Percentiles rank a stretch among this genome's conserved stretches.
phyloP scores from a whole-genome alignment of 2,113 vertebrate genomes.

The Mugil cephalus region DNA sequence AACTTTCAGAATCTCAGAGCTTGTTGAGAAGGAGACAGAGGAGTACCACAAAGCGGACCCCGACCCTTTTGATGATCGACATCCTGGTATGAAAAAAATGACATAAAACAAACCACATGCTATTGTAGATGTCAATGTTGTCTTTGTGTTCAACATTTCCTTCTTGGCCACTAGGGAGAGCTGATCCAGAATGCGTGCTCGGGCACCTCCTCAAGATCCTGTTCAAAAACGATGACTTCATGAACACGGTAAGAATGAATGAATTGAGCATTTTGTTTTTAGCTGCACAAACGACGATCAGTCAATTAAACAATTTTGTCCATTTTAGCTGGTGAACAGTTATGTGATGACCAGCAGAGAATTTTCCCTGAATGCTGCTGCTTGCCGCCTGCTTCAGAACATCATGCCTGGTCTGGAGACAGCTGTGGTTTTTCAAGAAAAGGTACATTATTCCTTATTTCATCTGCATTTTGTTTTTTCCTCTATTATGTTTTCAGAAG shows the following conservation, averaged over 20 bases:
- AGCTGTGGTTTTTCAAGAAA: slow-evolving; percentile 85
- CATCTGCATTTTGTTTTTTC: neutral
- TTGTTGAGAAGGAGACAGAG: slow-evolving; percentile 97
- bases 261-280: neutral
- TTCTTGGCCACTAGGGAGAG: slow-evolving; percentile 87
- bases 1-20: slow-evolving; percentile 92
- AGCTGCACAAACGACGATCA: neutral
- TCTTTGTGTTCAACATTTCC: slow-evolving; percentile 42
- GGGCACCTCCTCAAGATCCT: slow-evolving; percentile 97
- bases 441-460: slow-evolving; percentile 39
- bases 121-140: neutral
- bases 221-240: slow-evolving; percentile 99
- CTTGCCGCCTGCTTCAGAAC: slow-evolving; percentile 95
- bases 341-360: slow-evolving; percentile 99
- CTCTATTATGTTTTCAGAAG: neutral
- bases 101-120: neutral
- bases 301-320: too few species aligned
- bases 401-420: slow-evolving; percentile 99
- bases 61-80: slow-evolving; percentile 98
- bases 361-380: slow-evolving; percentile 92
- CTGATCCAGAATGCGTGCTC: slow-evolving; percentile 96
- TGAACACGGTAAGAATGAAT: slow-evolving; percentile 91
- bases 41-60: slow-evolving; percentile 98
- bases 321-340: slow-evolving; percentile 97
- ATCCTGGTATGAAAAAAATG: slow-evolving; percentile 88